Evolutionary conservation across 1,140 invertebrate species (phyloP).

Genomic region (Nasonia longicornis): DNA sequence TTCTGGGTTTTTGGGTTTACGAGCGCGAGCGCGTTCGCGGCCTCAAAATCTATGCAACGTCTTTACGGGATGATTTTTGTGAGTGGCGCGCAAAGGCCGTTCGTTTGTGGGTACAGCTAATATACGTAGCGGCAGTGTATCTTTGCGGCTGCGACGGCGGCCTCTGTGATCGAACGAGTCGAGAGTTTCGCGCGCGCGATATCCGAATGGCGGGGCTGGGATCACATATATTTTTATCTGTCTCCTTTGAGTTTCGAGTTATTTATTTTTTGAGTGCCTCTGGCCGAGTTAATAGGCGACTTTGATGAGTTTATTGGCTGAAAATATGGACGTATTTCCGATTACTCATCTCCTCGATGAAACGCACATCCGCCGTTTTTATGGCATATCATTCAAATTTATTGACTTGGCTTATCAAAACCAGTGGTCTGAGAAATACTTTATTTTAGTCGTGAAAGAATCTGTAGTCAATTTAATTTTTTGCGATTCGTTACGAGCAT

Average conservation of each 20-base stretch:
- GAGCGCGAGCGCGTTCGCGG: not conserved
- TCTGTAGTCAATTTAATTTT: no score
- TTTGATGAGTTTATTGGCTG: no score
- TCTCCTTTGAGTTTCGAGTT: conserved; percentile 23
- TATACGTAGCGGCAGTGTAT: not conserved
- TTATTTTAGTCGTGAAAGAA: no score
- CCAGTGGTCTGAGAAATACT: no score
- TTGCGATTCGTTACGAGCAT: no score
- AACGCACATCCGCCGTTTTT: no score
- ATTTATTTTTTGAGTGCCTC: not conserved
- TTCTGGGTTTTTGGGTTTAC: conserved; percentile 44
- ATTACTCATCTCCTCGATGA: no score
- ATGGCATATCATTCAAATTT: no score
- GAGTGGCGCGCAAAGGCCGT: not conserved
- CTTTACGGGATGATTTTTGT: conserved; percentile 14
- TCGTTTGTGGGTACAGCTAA: not conserved
- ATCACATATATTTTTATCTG: conserved; percentile 27
- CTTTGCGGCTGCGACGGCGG: not conserved
- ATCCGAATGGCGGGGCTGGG: not conserved
- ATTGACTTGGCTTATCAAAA: no score
- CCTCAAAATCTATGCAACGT: conserved; percentile 6
- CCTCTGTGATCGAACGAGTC: no score
- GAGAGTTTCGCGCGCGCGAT: not conserved
- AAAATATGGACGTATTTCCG: no score
- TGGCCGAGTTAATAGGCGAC: no score